Evolutionary conservation across 2,888 invertebrate species (phyloP).

Genomic region (Ormyrus labotus): DNA sequence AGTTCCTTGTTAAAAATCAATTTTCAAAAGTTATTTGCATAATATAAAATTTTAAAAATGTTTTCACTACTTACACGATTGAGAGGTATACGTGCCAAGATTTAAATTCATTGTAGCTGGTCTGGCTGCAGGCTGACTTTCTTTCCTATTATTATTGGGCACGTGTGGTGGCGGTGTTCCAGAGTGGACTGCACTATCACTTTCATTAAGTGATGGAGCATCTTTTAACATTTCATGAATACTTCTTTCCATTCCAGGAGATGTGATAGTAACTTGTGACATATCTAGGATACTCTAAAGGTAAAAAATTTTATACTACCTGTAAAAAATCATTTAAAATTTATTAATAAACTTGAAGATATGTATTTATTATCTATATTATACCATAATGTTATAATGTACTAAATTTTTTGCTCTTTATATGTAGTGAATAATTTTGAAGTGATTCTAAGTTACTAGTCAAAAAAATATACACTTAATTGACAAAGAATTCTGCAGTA

Average conservation of each 20-base stretch:
- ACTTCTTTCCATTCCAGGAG: slow-evolving; percentile 79
- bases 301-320: slow-evolving; percentile 12
- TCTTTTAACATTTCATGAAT: slow-evolving; percentile 93
- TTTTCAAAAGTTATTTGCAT: slow-evolving; percentile 15
- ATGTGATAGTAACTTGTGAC: slow-evolving; percentile 60
- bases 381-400: too few species aligned
- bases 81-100: slow-evolving; percentile 81
- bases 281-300: slow-evolving; percentile 50
- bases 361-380: too few species aligned
- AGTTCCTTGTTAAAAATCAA: too few species aligned
- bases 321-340: slow-evolving; percentile 5
- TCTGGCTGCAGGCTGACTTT: slow-evolving; percentile 77
- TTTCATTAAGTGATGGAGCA: slow-evolving; percentile 86
- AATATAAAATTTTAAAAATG: slow-evolving; percentile 1
- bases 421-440: too few species aligned
- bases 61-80: slow-evolving; percentile 65
- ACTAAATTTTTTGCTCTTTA: too few species aligned
- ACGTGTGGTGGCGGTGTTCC: slow-evolving; percentile 81
- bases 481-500: too few species aligned
- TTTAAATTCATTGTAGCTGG: slow-evolving; percentile 82
- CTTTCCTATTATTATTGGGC: slow-evolving; percentile 67
- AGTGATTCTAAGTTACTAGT: too few species aligned
- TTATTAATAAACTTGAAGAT: too few species aligned
- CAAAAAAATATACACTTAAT: too few species aligned
- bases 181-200: slow-evolving; percentile 85